Percentiles rank a stretch among this genome's conserved stretches.
Evolutionary conservation across 2,113 vertebrate species (phyloP).

Genomic region (Cercopithecus mona): DNA sequence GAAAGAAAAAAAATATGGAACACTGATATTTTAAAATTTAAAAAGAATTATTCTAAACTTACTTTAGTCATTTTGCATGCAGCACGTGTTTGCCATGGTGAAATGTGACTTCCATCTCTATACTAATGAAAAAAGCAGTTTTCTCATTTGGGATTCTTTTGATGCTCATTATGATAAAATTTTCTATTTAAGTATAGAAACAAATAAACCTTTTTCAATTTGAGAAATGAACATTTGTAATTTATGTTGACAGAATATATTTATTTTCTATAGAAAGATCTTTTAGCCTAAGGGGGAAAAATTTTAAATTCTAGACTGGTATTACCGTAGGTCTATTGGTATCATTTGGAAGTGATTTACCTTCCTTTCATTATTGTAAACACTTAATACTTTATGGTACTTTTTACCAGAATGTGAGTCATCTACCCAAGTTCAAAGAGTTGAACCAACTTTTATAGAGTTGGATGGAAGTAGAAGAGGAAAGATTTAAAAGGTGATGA

Average conservation of each 20-base stretch:
- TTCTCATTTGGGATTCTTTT: background rate
- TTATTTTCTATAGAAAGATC: slow-evolving; percentile 34
- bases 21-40: background rate
- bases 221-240: slow-evolving; percentile 35
- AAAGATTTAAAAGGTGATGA: slow-evolving; percentile 21
- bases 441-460: background rate
- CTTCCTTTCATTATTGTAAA: slow-evolving; percentile 12
- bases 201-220: slow-evolving; percentile 18
- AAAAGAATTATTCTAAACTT: background rate
- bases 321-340: background rate
- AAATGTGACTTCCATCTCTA: background rate
- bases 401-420: slow-evolving; percentile 13
- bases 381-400: slow-evolving; percentile 5
- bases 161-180: background rate
- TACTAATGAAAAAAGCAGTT: background rate
- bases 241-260: background rate
- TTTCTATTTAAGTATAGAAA: slow-evolving; percentile 44
- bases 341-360: slow-evolving; percentile 5
- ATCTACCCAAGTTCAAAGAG: slow-evolving; percentile 5
- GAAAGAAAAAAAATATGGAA: background rate
- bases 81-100: background rate
- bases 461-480: slow-evolving; percentile 26
- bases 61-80: background rate
- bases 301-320: background rate
- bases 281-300: background rate